Percentiles rank a stretch among this genome's conserved stretches.
Evolutionary conservation across 2,888 invertebrate species (phyloP).

Genomic region (Clunio marinus): DNA sequence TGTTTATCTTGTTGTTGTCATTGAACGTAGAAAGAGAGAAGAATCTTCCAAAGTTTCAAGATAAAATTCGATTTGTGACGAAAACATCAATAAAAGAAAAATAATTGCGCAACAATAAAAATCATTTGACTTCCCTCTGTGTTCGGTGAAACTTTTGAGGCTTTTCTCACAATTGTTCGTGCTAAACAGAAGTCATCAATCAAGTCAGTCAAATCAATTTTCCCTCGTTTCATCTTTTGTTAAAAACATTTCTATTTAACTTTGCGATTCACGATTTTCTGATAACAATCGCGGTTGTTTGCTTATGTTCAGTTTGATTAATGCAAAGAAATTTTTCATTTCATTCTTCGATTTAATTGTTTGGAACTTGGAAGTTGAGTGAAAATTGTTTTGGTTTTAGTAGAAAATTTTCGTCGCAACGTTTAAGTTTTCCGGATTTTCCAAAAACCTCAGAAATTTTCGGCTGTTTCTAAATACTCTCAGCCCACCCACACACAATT

Average conservation of each 20-base stretch:
- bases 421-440: not conserved
- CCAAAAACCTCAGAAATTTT: constrained; percentile 4
- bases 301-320: constrained; percentile 21
- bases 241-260: constrained; percentile 25
- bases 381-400: not conserved
- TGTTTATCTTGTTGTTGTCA: not conserved
- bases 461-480: too few relatives aligned
- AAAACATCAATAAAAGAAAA: constrained; percentile 9
- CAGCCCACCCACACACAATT: not conserved
- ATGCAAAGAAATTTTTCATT: constrained; percentile 30
- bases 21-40: not conserved
- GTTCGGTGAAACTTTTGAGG: constrained; percentile 17
- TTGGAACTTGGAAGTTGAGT: not conserved
- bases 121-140: too few relatives aligned
- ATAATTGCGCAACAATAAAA: constrained; percentile 1
- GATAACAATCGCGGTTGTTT: constrained; percentile 32
- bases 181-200: constrained; percentile 35
- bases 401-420: not conserved
- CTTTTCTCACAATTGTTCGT: constrained; percentile 30
- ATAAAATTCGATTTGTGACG: constrained; percentile 1
- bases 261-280: constrained; percentile 28
- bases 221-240: constrained; percentile 19
- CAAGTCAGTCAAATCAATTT: constrained; percentile 35
- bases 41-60: not conserved
- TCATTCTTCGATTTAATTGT: not conserved